Conservation (phyloP, 2,888 invertebrate species). For the Phragmatobia fuliginosa region DNA sequence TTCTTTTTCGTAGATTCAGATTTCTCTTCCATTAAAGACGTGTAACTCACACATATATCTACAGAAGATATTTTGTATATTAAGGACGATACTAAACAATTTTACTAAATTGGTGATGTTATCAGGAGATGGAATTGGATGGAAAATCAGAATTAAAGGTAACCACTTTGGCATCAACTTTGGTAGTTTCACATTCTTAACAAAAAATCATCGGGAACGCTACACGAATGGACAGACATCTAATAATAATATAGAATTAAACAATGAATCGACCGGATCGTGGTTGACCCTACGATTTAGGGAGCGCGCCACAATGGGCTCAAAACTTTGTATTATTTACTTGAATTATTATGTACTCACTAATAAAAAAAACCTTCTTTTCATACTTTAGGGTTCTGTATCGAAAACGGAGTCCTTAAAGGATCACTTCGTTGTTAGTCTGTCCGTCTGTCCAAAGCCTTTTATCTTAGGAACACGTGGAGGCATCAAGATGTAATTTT, state of each 20-base stretch:
- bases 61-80: background rate
- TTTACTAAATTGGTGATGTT: background rate
- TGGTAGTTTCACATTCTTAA: background rate
- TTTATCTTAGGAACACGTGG: too few relatives aligned
- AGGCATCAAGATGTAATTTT: too few relatives aligned
- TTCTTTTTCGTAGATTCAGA: too few relatives aligned
- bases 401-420: too few relatives aligned
- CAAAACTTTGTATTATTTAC: conserved; percentile 2
- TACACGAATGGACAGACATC: conserved; percentile 26
- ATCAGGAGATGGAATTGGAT: too few relatives aligned
- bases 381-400: too few relatives aligned
- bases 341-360: background rate
- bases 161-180: background rate
- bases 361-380: too few relatives aligned
- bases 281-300: conserved; percentile 48
- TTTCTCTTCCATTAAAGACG: background rate
- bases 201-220: background rate
- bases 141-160: background rate
- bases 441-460: too few relatives aligned
- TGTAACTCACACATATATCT: background rate
- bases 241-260: conserved; percentile 52
- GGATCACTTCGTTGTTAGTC: too few relatives aligned
- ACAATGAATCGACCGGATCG: conserved; percentile 42
- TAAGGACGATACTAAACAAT: background rate
- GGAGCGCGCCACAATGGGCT: conserved; percentile 29